Evolutionary conservation across 2,888 invertebrate genomes (phyloP).

Genomic region (Dryocosmus kuriphilus): DNA sequence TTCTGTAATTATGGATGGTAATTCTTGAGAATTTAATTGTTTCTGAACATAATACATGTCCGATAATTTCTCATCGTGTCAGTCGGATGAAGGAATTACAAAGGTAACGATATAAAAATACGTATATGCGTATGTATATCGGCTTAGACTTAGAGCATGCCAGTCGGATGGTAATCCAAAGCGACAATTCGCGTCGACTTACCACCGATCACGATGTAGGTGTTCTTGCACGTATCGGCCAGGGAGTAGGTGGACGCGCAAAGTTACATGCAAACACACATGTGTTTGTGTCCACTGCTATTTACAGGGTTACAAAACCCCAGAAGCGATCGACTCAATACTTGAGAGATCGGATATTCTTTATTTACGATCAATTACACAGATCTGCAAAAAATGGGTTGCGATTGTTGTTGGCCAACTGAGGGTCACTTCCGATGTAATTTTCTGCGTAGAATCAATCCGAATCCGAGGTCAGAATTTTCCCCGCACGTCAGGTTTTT

Average conservation of each 20-base stretch:
- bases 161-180: conserved; percentile 47
- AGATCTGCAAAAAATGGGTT: too few relatives aligned
- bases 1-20: background rate
- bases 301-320: conserved; percentile 2
- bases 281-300: conserved; percentile 46
- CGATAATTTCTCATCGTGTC: conserved; percentile 23
- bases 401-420: too few relatives aligned
- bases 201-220: conserved; percentile 54
- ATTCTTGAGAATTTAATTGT: conserved; percentile 8
- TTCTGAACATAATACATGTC: background rate
- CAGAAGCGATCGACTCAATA: background rate
- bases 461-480: too few relatives aligned
- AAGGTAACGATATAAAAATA: conserved; percentile 22
- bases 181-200: conserved; percentile 57
- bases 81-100: conserved; percentile 29
- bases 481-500: too few relatives aligned
- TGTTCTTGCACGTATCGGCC: conserved; percentile 54
- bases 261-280: conserved; percentile 45
- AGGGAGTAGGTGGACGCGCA: conserved; percentile 58
- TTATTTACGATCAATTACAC: background rate
- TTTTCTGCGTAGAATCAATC: too few relatives aligned
- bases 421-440: too few relatives aligned
- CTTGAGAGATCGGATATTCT: background rate
- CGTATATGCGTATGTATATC: conserved; percentile 23
- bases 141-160: conserved; percentile 16